Conservation (phyloP, 2,797 vertebrate species). For the Phoxinus dragarum region DNA sequence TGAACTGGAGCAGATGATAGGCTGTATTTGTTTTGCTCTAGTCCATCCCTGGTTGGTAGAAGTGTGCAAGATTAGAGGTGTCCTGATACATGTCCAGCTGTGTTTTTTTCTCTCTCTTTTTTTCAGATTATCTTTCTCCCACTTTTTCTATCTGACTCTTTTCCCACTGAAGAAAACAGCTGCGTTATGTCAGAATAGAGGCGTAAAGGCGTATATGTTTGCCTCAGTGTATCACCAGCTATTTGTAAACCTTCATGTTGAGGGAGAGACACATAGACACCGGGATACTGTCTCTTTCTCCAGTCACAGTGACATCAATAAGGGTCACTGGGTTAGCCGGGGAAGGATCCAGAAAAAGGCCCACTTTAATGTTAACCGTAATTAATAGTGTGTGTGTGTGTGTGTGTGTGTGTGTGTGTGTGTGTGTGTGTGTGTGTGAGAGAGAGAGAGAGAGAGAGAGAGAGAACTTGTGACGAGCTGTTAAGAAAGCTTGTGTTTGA, state of each 20-base stretch:
- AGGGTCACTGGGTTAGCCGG: constrained; percentile 40
- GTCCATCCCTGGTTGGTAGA: not conserved
- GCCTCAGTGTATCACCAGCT: constrained; percentile 38
- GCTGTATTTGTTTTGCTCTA: not conserved
- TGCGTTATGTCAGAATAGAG: constrained; percentile 7
- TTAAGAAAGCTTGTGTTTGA: constrained; percentile 69
- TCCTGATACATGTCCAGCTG: not conserved
- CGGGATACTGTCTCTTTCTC: not conserved
- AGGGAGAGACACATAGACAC: constrained; percentile 5
- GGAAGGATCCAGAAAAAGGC: constrained; percentile 45
- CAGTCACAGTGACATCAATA: constrained; percentile 46
- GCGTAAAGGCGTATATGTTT: constrained; percentile 22
- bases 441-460: too few relatives aligned
- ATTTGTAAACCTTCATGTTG: not conserved
- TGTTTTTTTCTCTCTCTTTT: not conserved
- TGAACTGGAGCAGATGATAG: not conserved
- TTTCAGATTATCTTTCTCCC: not conserved
- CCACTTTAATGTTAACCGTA: constrained; percentile 33
- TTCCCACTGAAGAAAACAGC: constrained; percentile 21
- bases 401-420: constrained; percentile 22
- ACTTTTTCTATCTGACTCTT: constrained; percentile 15
- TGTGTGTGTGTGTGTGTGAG: constrained; percentile 19
- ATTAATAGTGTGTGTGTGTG: constrained; percentile 44
- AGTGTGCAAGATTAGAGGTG: not conserved
- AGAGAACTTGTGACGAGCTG: constrained; percentile 37